phyloP scores from a whole-genome alignment of 2,113 vertebrate species.

The Entomyzon cyanotis region DNA sequence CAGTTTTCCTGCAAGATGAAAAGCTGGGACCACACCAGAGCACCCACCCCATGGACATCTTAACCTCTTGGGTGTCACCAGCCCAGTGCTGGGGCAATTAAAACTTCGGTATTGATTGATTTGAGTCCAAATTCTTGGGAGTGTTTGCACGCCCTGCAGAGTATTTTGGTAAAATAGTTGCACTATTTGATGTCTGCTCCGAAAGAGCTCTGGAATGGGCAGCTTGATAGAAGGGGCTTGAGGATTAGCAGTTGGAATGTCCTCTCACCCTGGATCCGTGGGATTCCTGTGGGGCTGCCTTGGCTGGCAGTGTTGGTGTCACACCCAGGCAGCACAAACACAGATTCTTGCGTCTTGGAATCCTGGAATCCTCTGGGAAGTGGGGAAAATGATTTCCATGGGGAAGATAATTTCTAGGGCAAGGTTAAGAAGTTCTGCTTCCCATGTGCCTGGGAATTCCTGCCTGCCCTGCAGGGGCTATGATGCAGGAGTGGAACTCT shows the following conservation, averaged over 20 bases:
- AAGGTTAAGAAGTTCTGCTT: background rate
- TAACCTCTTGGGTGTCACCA: background rate
- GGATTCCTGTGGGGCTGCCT: background rate
- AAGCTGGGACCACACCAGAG: background rate
- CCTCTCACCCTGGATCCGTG: background rate
- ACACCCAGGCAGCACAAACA: background rate
- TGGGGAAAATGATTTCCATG: background rate
- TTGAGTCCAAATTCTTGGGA: background rate
- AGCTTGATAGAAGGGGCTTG: background rate
- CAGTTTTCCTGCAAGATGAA: fast-evolving
- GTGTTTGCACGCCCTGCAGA: background rate
- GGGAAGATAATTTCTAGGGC: background rate
- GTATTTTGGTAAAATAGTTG: background rate
- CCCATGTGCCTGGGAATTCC: background rate
- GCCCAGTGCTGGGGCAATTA: background rate
- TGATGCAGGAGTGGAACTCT: background rate
- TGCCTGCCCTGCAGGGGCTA: background rate
- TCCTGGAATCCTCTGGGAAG: fast-evolving
- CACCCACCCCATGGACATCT: background rate
- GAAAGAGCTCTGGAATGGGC: background rate
- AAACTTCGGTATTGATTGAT: background rate
- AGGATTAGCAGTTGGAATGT: background rate
- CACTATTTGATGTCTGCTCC: background rate
- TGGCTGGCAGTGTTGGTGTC: background rate
- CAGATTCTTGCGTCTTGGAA: fast-evolving